Evolutionary conservation across 2,113 vertebrate species (phyloP), one percentile per base, ranked within the genome.

Genomic region (Sorex araneus): DNA sequence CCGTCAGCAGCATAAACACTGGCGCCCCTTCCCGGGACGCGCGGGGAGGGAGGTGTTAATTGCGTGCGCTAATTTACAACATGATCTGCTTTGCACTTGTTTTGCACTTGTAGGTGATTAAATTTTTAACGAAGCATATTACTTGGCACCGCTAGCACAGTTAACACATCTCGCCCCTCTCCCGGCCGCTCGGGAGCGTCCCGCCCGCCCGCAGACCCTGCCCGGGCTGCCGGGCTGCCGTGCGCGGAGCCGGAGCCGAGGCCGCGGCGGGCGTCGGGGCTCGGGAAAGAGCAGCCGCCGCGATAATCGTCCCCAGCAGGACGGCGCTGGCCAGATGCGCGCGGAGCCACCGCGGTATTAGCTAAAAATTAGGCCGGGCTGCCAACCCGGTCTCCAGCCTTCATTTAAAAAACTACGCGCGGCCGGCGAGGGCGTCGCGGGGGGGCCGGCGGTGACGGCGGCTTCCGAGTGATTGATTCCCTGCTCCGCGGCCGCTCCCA

Each of bases 51-150:
- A 99, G 98, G 99, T 99, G 99, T 99, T 99, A 99, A 99, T 99
- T 99, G 99, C 99, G 98, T 40, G 98, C 98, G 99, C 98, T 99
- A 99, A 99, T 40, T 40, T 99, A 99, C 98, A 98, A 98, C 98
- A 98, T 99, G 99, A 99, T 99, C n/a, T 99, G 99, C 99, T 99
- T 99, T 99, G 99, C 99, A 99, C 98, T 99, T 99, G 99, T 99
- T 99, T 99, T 99, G 98, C 99, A 99, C 99, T 99, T 99, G 99
- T 99, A 99, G 99, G 99, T 99, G 99, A 99, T 99, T 99, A 99
- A 98, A 99, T 99, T 99, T 99, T 99, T 99, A 99, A 99, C 98
- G 98, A 98, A 99, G 98, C 98, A 99, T 99, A 99, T 99, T 99
- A 99, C 99, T 99, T 99, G 99, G 99, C 99, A 98, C 98, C 97